These are phyloP conservation scores for Rhingia campestris DNA, from an alignment of 2,888 invertebrate species.

Conservation along the genomic window DNA sequence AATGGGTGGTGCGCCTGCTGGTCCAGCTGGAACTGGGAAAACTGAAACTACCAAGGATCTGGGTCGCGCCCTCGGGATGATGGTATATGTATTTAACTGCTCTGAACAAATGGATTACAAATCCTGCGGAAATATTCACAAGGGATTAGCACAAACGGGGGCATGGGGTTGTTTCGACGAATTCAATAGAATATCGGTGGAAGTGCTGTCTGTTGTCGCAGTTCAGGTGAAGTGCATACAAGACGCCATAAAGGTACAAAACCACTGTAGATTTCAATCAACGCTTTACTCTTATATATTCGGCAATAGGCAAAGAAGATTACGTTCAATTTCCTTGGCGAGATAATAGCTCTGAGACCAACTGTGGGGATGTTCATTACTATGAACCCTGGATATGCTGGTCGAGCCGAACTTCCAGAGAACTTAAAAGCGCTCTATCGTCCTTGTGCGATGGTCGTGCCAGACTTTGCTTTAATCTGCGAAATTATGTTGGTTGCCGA, in stretches of 20 bases:
- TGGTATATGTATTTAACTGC: slow-evolving; percentile 99
- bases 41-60: slow-evolving; percentile 98
- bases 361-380: slow-evolving; percentile 97
- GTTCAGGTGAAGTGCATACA: slow-evolving; percentile 94
- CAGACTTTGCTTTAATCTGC: slow-evolving; percentile 97
- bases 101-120: slow-evolving; percentile 99
- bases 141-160: slow-evolving; percentile 87
- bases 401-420: slow-evolving; percentile 94
- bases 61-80: slow-evolving; percentile 95
- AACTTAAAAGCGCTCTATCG: slow-evolving; percentile 89
- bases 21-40: slow-evolving; percentile 88
- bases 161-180: slow-evolving; percentile 99
- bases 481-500: slow-evolving; percentile 98
- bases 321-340: slow-evolving; percentile 93
- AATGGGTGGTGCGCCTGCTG: slow-evolving; percentile 98
- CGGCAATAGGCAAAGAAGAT: slow-evolving; percentile 85
- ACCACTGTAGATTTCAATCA: slow-evolving; percentile 24
- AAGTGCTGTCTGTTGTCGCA: slow-evolving; percentile 96
- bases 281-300: neutral
- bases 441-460: slow-evolving; percentile 98
- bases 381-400: slow-evolving; percentile 98
- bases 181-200: slow-evolving; percentile 96
- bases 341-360: slow-evolving; percentile 88
- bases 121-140: slow-evolving; percentile 96
- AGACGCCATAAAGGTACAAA: slow-evolving; percentile 89